Base-by-base conservation (phyloP, 2,888 invertebrate species). In the Tachina grossa region DNA sequence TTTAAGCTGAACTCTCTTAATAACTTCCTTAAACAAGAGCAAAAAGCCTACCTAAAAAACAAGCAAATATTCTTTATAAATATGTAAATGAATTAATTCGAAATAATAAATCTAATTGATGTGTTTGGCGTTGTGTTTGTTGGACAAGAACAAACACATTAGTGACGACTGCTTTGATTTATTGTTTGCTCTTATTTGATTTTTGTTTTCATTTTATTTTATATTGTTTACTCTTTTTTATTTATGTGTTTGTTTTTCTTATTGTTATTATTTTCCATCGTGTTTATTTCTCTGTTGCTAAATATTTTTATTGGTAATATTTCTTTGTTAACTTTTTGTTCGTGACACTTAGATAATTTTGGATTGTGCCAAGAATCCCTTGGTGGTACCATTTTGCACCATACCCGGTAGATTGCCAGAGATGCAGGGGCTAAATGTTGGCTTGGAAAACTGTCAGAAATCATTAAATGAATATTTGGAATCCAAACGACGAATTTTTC, bases 381-480 rank as follows among this genome's bases (percentile, higher is more conserved):
- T 95, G 88, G 97, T 98, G 11, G 94, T 97, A 57, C 95, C 96
- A 57, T 96, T 97, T 88, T 98, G 98, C 90, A 95, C 94, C 53
- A 94, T 95, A 0, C 90, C 94, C 55, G 97, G 97, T 61, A 94
- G 97, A 75, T 93, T 97, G 63, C 94, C 95, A 55, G 97, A 97
- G 89, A 95, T 98, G 85, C 93, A 96, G 89, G 94, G 94, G 63
- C 93, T 98, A 59, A 95, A 95, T 66, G 83, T 93, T 19, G 97
- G 97, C 1, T 93, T 98, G 74, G 98, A 98, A 91, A 95, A 94
- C 91, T 98, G 98, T 92, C 98, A 98, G 92, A 98, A 98, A 91
- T 97, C 98, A 0, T 93, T 98, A 75, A 97, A 97, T 90, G 97
- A 98, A 90, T 98, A 98, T 91, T 93, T 98, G 87, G 97, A 97